Evolutionary conservation across 2,888 invertebrate genomes (phyloP).

Genomic region (Timema podura): DNA sequence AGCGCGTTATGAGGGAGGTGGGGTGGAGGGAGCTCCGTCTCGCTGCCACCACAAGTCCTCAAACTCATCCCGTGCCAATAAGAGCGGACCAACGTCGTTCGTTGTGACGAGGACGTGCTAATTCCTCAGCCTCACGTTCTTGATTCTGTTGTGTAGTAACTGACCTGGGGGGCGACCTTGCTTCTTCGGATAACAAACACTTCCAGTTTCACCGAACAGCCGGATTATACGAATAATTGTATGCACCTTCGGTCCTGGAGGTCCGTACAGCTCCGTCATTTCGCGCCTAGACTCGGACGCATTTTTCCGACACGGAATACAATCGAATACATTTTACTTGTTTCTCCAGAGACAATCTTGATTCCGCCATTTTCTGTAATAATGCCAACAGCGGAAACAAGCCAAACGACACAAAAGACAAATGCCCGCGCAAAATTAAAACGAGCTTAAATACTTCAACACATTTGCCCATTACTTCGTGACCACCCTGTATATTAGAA

Average conservation of each 20-base stretch:
- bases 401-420: too few relatives aligned
- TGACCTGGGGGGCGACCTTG: not conserved
- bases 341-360: too few relatives aligned
- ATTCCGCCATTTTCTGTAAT: too few relatives aligned
- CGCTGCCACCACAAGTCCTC: not conserved
- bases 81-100: too few relatives aligned
- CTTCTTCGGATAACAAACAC: not conserved
- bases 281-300: not conserved
- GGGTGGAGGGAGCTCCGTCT: not conserved
- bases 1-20: too few relatives aligned
- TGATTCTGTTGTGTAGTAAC: constrained; percentile 1
- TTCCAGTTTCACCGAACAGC: not conserved
- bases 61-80: too few relatives aligned
- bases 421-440: too few relatives aligned
- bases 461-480: too few relatives aligned
- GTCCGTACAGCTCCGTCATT: not conserved
- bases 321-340: too few relatives aligned
- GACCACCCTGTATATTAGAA: too few relatives aligned
- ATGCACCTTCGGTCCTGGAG: not conserved
- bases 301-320: not conserved
- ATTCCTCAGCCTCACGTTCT: not conserved
- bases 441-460: too few relatives aligned
- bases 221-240: not conserved
- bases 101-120: constrained; percentile 1
- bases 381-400: too few relatives aligned